Evolutionary conservation across 2,888 invertebrate species (phyloP), one percentile per base, ranked within the genome.

Genomic region (Uloborus plumipes): DNA sequence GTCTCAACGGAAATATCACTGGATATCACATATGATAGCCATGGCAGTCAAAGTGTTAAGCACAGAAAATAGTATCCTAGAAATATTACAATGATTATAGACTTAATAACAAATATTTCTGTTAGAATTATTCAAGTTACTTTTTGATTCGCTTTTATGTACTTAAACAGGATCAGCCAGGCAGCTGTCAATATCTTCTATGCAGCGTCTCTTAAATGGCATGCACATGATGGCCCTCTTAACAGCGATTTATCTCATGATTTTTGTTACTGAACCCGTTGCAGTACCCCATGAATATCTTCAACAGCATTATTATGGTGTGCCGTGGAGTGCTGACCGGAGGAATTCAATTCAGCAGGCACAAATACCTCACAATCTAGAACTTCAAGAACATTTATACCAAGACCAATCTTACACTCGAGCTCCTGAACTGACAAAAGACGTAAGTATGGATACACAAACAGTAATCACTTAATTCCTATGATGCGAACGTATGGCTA

Each of bases 181-280:
- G 16, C 50, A 64, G 18, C 47, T 81, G 13, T 64, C 75, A 18
- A 51, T 81, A 50, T 81, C 75, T 81, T 71, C 55, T 39, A 14
- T 50, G 16, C 75, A 75, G 13, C 55, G 81, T 49, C 13, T 81
- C 4, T n/a, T 75, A 22, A 71, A 39, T 55, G 75, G 70, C 59
- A 20, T 76, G 20, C 82, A 82, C 14, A 65, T 82, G 59, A 9
- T 82, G 59, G 82, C 82, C n/a, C 67, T 82, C 22, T 39, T 82
- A 49, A 66, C 58, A 11, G 82, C 76, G 1, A 76, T 82, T 53
- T 82, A 82, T 69, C 76, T 82, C 26, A 82, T 82, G 82, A 82
- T 82, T 55, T 82, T 82, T 55, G 82, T 82, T 49, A 71, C 75
- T 71, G 82, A 82, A 31, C 82, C 82, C 11, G 82, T 82, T n/a